Evolutionary conservation across 2,888 invertebrate genomes (phyloP).

Genomic region (Pseudococcus jackbeardsleyi): DNA sequence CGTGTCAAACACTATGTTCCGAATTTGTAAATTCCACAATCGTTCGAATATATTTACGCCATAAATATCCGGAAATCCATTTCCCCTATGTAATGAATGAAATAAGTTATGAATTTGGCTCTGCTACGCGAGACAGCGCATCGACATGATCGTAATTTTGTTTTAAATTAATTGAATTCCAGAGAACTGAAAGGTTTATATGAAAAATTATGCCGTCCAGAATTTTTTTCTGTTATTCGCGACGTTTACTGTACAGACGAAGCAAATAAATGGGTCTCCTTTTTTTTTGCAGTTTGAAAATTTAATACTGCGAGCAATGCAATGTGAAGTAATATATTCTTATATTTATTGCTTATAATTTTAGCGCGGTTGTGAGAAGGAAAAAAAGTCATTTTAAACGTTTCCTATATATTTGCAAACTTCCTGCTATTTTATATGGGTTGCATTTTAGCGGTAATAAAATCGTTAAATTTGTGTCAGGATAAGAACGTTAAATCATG

Average conservation of each 20-base stretch:
- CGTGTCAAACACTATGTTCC: too few species aligned
- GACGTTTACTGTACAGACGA: neutral
- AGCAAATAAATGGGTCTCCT: neutral
- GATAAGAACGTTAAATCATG: conserved; percentile 36
- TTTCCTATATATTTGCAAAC: conserved; percentile 14
- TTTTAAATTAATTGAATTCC: conserved; percentile 1
- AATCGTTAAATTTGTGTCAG: conserved; percentile 39
- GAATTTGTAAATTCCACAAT: too few species aligned
- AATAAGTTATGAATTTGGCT: neutral
- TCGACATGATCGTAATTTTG: neutral
- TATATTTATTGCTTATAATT: conserved; percentile 46
- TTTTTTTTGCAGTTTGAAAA: neutral
- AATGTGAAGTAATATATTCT: conserved; percentile 16
- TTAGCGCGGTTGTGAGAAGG: neutral
- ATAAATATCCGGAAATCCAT: neutral
- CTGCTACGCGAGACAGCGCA: neutral
- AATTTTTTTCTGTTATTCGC: neutral
- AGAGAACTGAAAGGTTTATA: conserved; percentile 4
- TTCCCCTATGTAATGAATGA: neutral
- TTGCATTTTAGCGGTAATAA: conserved; percentile 36
- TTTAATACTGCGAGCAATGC: conserved; percentile 25
- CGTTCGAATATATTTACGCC: too few species aligned
- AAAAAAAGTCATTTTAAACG: conserved; percentile 30
- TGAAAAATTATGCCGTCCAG: conserved; percentile 4
- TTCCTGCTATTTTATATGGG: conserved; percentile 28